Evolutionary conservation across 2,797 vertebrate species (phyloP).

Genomic region (Muscicapa striata): DNA sequence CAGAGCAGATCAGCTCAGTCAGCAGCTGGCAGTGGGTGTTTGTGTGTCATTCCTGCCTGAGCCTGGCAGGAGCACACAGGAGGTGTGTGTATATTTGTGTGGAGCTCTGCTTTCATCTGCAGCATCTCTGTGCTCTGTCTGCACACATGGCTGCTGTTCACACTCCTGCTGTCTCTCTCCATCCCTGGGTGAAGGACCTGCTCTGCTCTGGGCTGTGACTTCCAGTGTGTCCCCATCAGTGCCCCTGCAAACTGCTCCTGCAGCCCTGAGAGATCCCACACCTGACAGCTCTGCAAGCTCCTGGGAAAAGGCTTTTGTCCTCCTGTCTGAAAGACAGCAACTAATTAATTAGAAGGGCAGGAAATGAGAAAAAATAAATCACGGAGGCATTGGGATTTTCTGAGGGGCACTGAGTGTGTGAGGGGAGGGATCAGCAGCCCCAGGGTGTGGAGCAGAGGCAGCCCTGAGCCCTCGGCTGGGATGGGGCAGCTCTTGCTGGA

Average conservation of each 20-base stretch:
- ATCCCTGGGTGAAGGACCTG: not conserved
- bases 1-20: not conserved
- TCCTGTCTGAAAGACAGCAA: not conserved
- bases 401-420: not conserved
- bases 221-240: not conserved
- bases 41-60: no score
- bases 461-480: not conserved
- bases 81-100: fast-evolving
- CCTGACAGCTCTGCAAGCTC: not conserved
- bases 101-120: not conserved
- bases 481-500: not conserved
- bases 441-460: not conserved
- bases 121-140: fast-evolving
- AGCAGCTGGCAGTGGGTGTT: not conserved
- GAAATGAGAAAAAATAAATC: not conserved
- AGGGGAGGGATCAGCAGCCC: not conserved
- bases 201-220: not conserved
- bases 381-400: not conserved
- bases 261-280: not conserved
- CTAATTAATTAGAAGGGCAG: not conserved
- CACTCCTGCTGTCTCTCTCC: not conserved
- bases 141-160: fast-evolving
- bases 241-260: not conserved
- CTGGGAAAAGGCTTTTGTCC: not conserved
- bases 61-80: not conserved